phyloP scores from a whole-genome alignment of 2,888 invertebrate genomes.

The Ornithoptera priamus region DNA sequence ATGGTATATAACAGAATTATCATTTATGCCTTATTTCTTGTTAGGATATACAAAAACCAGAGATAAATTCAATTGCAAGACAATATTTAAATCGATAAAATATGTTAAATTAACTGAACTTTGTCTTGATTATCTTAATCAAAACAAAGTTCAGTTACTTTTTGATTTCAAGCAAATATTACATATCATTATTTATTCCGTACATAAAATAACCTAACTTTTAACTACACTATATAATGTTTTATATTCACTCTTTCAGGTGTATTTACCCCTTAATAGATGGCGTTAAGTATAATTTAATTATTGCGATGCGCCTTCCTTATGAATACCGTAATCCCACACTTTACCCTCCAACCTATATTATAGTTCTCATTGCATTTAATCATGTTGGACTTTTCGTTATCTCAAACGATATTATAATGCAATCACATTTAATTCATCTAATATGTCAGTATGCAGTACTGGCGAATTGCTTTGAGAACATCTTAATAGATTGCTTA shows the following conservation, averaged over 20 bases:
- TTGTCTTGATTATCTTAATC: not conserved
- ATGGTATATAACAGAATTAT: constrained; percentile 45
- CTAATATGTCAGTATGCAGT: constrained; percentile 59
- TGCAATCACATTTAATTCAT: constrained; percentile 60
- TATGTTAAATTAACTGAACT: too few relatives aligned
- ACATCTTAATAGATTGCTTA: constrained; percentile 49
- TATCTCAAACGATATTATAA: constrained; percentile 59
- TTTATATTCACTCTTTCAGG: constrained; percentile 42
- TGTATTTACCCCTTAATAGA: constrained; percentile 57
- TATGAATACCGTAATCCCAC: constrained; percentile 46
- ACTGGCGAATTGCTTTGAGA: constrained; percentile 57
- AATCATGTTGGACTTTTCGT: constrained; percentile 55
- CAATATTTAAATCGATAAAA: too few relatives aligned
- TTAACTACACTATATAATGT: not conserved
- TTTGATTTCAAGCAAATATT: not conserved
- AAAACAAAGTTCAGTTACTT: not conserved
- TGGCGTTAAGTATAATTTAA: constrained; percentile 60
- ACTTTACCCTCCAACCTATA: constrained; percentile 48
- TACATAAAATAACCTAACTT: too few relatives aligned
- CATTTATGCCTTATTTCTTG: not conserved
- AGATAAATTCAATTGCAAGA: too few relatives aligned
- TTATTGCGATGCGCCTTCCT: constrained; percentile 51
- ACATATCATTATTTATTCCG: too few relatives aligned
- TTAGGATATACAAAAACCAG: not conserved
- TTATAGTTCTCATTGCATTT: constrained; percentile 47